Evolutionary conservation across 92 coral and sea anemone species (phyloP).

Genomic region (Bergia puertoricense): DNA sequence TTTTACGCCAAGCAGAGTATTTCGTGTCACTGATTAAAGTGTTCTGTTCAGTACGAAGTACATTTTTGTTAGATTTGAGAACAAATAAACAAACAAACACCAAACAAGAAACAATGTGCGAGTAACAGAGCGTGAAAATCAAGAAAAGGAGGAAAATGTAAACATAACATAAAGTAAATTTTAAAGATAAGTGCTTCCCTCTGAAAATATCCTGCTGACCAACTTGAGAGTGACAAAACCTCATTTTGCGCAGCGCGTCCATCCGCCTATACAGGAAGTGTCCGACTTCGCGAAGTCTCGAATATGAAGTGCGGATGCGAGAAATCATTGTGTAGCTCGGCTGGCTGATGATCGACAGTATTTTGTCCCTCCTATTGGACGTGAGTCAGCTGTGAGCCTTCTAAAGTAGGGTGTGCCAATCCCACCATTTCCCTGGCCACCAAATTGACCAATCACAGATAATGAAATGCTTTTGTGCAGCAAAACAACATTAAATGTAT

Average conservation of each 20-base stretch:
- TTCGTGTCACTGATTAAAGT: background rate
- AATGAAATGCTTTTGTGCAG: background rate
- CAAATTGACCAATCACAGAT: background rate
- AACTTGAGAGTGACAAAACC: background rate
- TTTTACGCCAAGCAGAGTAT: background rate
- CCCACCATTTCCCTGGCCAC: background rate
- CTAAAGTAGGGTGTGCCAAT: background rate
- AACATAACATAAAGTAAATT: conserved; percentile 12
- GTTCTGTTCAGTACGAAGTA: too few species aligned
- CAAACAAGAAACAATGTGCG: background rate
- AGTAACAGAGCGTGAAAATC: background rate
- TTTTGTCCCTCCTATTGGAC: conserved; percentile 8
- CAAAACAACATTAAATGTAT: background rate
- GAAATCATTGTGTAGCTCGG: background rate
- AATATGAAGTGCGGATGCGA: background rate
- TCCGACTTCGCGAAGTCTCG: conserved; percentile 19
- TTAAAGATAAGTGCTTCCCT: conserved; percentile 39
- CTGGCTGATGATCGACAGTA: background rate
- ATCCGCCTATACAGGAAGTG: conserved; percentile 39
- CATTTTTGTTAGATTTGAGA: background rate
- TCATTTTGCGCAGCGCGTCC: conserved; percentile 31
- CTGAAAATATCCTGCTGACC: conserved; percentile 34
- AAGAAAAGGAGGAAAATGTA: background rate
- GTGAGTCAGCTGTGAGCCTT: conserved; percentile 12
- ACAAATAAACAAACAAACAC: background rate